Base-by-base conservation (phyloP, 2,113 vertebrate species). In the Pseudolaguvia tuberculata region DNA sequence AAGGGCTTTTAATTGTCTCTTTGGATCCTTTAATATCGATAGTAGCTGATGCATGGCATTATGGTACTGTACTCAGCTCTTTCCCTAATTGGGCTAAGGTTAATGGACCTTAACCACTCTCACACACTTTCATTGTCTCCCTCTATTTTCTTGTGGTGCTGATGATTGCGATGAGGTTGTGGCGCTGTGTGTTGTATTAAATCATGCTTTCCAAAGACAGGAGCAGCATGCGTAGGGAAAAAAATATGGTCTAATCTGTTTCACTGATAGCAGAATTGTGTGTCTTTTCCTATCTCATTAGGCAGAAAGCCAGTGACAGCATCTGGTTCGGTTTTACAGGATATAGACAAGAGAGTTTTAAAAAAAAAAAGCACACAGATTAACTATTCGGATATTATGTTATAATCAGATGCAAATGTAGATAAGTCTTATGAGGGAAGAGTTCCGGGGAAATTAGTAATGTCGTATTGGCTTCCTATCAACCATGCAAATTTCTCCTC, bases 71-170 rank as follows among this genome's bases (percentile, higher is more conserved):
- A 79, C 72, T 79, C 72, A 75, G 78, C 78, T 75, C 52, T 79
- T 77, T 79, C 78, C 69, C 72, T 79, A 79, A 79, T 79, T 75
- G 72, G 78, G 66, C 78, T 35, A 12, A 58, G 66, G 51, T 79
- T 79, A 79, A 88, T 88, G 85, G 83, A 83, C 78, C 85, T 86
- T 87, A 75, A 82, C 78, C 81, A 61, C 69, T 42, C 62, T 29
- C 52, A 59, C 55, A 73, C 70, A 65, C 59, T 45, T 62, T 50
- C 52, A 47, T 57, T 65, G 51, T 63, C 25, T 66, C 12, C 45
- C 55, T 67, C 25, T 73, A 45, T 72, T 73, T 55, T 65, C 18
- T 63, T 29, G 61, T 65, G 31, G 47, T 75, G 57, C 50, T 66
- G 72, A 68, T 78, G 63, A 70, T 70, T 47, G 58, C 39, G 29